A percentile compares a stretch with the other conserved stretches of the same genome.
Conservation (phyloP, 1,140 invertebrate species). For the Sinella curviseta region DNA sequence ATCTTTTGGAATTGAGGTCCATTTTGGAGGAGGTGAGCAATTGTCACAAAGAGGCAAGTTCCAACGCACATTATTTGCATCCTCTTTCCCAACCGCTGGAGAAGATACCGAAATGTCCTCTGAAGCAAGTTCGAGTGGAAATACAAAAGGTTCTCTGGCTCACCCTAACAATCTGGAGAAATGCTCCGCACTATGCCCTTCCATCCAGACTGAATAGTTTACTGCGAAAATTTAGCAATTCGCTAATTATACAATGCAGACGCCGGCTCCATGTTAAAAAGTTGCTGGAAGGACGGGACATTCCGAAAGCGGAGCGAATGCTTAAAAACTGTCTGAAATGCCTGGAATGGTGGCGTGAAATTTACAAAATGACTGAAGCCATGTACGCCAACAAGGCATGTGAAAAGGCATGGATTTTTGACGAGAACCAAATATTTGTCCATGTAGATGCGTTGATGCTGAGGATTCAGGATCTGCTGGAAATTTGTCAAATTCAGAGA, state of each 20-base stretch:
- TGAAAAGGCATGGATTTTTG: constrained; percentile 67
- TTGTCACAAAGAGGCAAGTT: constrained; percentile 69
- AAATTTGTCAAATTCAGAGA: constrained; percentile 67
- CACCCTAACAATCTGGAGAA: constrained; percentile 77
- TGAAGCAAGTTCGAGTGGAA: constrained; percentile 65
- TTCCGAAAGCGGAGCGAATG: constrained; percentile 66
- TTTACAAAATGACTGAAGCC: constrained; percentile 59
- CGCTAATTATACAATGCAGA: constrained; percentile 73
- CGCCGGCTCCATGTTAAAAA: constrained; percentile 68
- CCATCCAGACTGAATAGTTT: constrained; percentile 68
- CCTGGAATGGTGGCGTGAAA: constrained; percentile 71
- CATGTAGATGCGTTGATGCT: constrained; percentile 81
- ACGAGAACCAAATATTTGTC: constrained; percentile 76
- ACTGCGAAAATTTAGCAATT: constrained; percentile 77
- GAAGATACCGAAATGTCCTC: constrained; percentile 63
- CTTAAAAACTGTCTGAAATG: constrained; percentile 72
- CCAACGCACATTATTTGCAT: constrained; percentile 77
- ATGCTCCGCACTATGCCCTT: constrained; percentile 75
- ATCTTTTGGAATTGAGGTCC: constrained; percentile 69
- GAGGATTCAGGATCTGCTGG: constrained; percentile 78
- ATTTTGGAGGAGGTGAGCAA: constrained; percentile 54
- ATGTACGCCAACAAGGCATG: constrained; percentile 55
- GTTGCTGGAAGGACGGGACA: constrained; percentile 64
- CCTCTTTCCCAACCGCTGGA: constrained; percentile 71
- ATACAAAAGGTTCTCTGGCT: constrained; percentile 69